A percentile compares a stretch with the other conserved stretches of the same genome.
These are phyloP conservation scores for Euclidia mi DNA, from an alignment of 2,888 invertebrate genomes.

Conservation along the genomic window DNA sequence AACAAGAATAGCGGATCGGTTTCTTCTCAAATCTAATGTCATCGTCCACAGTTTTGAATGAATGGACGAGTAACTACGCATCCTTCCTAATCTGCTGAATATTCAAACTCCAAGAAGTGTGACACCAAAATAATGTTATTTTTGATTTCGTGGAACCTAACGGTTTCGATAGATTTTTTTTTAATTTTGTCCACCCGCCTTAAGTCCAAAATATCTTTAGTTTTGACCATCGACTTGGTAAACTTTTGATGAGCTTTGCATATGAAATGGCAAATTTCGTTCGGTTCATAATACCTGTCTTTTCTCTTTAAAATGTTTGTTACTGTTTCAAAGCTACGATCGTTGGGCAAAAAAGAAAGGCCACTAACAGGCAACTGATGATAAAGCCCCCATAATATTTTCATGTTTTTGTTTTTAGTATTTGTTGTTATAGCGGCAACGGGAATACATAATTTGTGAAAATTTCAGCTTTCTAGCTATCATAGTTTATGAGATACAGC, in stretches of 20 bases:
- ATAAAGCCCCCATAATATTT: too few species aligned
- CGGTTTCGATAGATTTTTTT: conserved; percentile 11
- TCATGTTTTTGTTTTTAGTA: too few species aligned
- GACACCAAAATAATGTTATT: conserved; percentile 15
- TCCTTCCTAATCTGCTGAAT: conserved; percentile 8
- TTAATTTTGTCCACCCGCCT: conserved; percentile 15
- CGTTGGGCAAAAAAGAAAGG: too few species aligned
- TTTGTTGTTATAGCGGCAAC: too few species aligned
- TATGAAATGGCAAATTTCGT: conserved; percentile 18
- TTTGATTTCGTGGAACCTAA: conserved; percentile 6
- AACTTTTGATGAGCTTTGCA: conserved; percentile 18
- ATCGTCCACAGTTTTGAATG: conserved; percentile 12
- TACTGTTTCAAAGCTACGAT: too few species aligned
- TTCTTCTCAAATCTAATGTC: conserved; percentile 18
- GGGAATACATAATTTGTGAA: too few species aligned
- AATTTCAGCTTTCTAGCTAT: too few species aligned
- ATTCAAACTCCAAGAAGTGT: conserved; percentile 15
- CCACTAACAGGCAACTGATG: too few species aligned
- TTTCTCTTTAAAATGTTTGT: too few species aligned
- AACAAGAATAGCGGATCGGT: conserved; percentile 13
- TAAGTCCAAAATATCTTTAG: conserved; percentile 19
- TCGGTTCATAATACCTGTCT: conserved; percentile 12
- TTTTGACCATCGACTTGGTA: conserved; percentile 15
- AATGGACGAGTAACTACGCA: conserved; percentile 13
- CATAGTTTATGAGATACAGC: too few species aligned